Conservation (phyloP, 2,888 invertebrate genomes). For the Odontomyia ornata region DNA sequence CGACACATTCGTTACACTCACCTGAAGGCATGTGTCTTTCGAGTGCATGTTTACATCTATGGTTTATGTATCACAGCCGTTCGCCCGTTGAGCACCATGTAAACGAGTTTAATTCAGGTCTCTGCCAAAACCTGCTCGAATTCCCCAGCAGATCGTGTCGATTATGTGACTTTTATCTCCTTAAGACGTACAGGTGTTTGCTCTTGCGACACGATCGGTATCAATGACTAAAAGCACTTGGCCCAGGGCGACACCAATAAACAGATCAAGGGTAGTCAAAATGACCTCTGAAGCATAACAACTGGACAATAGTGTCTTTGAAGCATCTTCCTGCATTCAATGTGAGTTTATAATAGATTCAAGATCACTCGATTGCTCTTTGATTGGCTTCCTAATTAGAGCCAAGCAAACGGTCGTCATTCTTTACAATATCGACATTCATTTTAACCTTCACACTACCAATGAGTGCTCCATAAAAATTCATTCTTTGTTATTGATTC, state of each 20-base stretch:
- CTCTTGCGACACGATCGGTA: slow-evolving; percentile 14
- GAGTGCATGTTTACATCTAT: background rate
- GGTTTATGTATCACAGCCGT: background rate
- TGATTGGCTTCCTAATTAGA: slow-evolving; percentile 26
- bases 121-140: slow-evolving; percentile 32
- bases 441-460: slow-evolving; percentile 26
- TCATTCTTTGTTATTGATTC: too few species aligned
- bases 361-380: slow-evolving; percentile 2
- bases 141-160: slow-evolving; percentile 3
- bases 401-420: background rate
- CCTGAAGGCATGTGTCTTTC: background rate
- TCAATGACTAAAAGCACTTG: background rate
- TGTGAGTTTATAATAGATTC: background rate
- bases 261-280: slow-evolving; percentile 34
- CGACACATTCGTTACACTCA: background rate
- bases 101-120: slow-evolving; percentile 36
- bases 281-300: background rate
- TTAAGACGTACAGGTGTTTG: slow-evolving; percentile 17
- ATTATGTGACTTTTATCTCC: slow-evolving; percentile 13
- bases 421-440: slow-evolving; percentile 15
- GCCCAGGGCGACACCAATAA: slow-evolving; percentile 17
- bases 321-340: slow-evolving; percentile 27
- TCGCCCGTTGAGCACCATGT: background rate
- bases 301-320: background rate
- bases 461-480: background rate